Evolutionary conservation across 2,113 vertebrate species (phyloP), one percentile per base, ranked within the genome.

Genomic region (Cochlearius cochlearius): DNA sequence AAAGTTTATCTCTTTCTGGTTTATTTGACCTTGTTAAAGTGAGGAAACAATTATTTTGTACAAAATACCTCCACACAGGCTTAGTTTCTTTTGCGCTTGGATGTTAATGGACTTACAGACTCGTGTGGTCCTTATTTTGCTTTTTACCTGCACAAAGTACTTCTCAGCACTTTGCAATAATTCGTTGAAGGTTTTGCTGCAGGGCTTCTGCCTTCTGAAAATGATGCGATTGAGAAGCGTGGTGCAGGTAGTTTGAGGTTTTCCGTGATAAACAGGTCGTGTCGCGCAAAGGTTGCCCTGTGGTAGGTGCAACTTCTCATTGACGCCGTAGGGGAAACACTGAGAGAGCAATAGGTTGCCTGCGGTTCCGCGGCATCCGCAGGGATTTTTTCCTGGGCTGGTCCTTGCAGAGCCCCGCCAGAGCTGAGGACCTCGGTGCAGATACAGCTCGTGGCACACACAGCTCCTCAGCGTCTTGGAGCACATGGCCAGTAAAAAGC

Each of bases 121-220:
- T 87, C 68, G 39, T 20, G 73, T 56, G n/a, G 83, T 78, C 55
- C 49, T 88, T 89, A 88, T 89, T 97, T 97, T 86, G 86, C 62
- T 94, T 73, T 92, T 97, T 93, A 86, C 76, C 95, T 41, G 68
- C 58, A 95, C 68, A 92, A 96, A 96, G 93, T 71, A 94, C 72
- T 96, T 95, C 88, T 97, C 91, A 86, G 92, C 53, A 74, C 78
- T 94, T 98, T 96, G 97, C 60, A 96, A 94, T 96, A 97, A 96
- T 94, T 97, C 77, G 91, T 73, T 56, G 68, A 56, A 88, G 89
- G 74, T 88, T 97, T 92, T 62, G 64, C 90, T 97, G 77, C 72
- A 88, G 97, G 91, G 90, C 68, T 95, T 39, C 85, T 74, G 26
- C 74, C 41, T 95, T 92, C 95, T 90, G 92, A 86, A 97, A 94